A percentile compares a stretch with the other conserved stretches of the same genome.
These are phyloP conservation scores for Calonectris borealis DNA, from an alignment of 2,113 vertebrate genomes.

Conservation along the genomic window DNA sequence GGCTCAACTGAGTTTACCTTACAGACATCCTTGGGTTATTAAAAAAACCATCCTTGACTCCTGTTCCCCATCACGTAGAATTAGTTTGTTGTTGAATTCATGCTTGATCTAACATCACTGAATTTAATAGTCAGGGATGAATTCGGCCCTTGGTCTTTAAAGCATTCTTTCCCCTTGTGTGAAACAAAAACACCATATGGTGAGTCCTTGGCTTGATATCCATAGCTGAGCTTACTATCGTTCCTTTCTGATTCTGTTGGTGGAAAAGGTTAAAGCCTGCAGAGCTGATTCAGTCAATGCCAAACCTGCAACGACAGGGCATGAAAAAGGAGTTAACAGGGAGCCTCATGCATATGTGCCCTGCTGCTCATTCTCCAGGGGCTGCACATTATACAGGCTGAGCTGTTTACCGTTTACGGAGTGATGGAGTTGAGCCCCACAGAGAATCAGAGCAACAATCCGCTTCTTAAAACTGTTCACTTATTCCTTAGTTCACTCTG, in stretches of 20 bases:
- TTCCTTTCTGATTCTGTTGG: slow-evolving; percentile 22
- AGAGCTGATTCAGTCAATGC: slow-evolving; percentile 13
- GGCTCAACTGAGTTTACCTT: slow-evolving; percentile 41
- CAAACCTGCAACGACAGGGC: background rate
- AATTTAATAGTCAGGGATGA: background rate
- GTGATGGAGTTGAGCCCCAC: background rate
- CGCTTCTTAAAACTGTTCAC: background rate
- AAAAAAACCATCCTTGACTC: background rate
- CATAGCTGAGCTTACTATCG: background rate
- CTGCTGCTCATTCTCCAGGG: background rate
- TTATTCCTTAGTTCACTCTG: background rate
- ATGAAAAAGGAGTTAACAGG: background rate
- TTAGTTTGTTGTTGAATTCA: slow-evolving; percentile 36
- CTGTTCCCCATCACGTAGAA: background rate
- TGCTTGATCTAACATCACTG: slow-evolving; percentile 23
- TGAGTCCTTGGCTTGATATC: slow-evolving; percentile 49
- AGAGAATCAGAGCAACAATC: background rate
- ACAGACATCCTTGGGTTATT: slow-evolving; percentile 28
- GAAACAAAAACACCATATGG: slow-evolving; percentile 63
- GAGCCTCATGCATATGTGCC: background rate
- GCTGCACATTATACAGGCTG: background rate
- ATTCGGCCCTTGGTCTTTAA: slow-evolving; percentile 27
- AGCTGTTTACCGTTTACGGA: background rate
- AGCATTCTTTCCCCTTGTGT: slow-evolving; percentile 28
- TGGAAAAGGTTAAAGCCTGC: slow-evolving; percentile 50